Evolutionary conservation across 2,797 vertebrate species (phyloP).

Genomic region (Phataginus tetradactyla): DNA sequence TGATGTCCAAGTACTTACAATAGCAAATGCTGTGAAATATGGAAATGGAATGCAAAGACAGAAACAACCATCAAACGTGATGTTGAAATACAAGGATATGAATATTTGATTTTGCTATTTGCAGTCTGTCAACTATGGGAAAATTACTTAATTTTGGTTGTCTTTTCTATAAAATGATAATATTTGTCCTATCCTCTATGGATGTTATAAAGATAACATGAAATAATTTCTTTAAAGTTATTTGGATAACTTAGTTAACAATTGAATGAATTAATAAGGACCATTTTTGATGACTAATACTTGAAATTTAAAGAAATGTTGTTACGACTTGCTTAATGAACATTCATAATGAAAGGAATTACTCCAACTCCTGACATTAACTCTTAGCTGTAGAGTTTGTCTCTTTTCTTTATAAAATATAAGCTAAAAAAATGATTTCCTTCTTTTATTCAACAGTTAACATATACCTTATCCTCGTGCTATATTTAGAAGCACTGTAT

Average conservation of each 20-base stretch:
- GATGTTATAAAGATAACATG: background rate
- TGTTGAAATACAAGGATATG: background rate
- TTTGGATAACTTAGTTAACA: background rate
- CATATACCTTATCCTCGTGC: constrained; percentile 54
- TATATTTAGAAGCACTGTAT: constrained; percentile 59
- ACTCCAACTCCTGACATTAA: background rate
- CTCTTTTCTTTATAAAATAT: background rate
- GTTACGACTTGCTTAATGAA: background rate
- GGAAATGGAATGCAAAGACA: background rate
- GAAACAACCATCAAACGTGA: background rate
- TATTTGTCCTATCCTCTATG: background rate
- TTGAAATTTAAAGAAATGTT: background rate
- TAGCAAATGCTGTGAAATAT: background rate
- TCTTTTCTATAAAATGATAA: background rate
- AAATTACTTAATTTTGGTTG: background rate
- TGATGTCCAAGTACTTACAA: background rate
- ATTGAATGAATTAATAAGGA: background rate
- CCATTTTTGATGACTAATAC: background rate
- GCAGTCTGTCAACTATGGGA: background rate
- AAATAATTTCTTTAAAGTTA: constrained; percentile 2
- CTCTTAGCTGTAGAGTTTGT: background rate
- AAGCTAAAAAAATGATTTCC: background rate
- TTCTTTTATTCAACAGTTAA: constrained; percentile 47
- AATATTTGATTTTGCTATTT: constrained; percentile 1
- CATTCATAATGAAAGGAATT: background rate